Percentiles rank a stretch among this genome's conserved stretches.
These are phyloP conservation scores for Parnassius apollo DNA, from an alignment of 2,888 invertebrate species.

Conservation along the genomic window DNA sequence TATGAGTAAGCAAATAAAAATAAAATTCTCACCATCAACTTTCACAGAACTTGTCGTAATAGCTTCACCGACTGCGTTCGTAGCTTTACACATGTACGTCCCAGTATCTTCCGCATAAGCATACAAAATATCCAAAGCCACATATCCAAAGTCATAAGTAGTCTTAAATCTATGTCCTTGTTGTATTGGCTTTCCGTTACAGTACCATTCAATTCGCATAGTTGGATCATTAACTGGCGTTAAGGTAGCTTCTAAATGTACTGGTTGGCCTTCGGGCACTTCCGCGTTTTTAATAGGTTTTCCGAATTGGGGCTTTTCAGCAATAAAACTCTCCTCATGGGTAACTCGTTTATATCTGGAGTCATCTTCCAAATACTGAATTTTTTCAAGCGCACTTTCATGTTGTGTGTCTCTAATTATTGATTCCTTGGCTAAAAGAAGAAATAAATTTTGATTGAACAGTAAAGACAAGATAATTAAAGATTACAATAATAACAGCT, in stretches of 20 bases:
- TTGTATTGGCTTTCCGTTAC: slow-evolving; percentile 95
- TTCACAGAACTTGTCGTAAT: slow-evolving; percentile 94
- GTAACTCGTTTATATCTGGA: slow-evolving; percentile 87
- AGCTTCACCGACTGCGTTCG: slow-evolving; percentile 97
- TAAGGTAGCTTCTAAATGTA: slow-evolving; percentile 96
- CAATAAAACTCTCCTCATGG: slow-evolving; percentile 87
- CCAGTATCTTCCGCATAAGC: slow-evolving; percentile 98
- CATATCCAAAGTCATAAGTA: slow-evolving; percentile 98
- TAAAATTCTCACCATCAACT: slow-evolving; percentile 86
- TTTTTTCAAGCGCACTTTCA: slow-evolving; percentile 94
- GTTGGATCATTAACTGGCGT: slow-evolving; percentile 99
- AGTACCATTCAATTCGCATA: slow-evolving; percentile 99
- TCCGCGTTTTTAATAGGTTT: slow-evolving; percentile 93
- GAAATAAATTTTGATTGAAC: slow-evolving; percentile 3
- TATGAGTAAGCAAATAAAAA: background rate
- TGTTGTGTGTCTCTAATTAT: slow-evolving; percentile 96
- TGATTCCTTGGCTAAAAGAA: slow-evolving; percentile 86
- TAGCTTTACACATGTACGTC: slow-evolving; percentile 97
- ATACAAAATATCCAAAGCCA: slow-evolving; percentile 97
- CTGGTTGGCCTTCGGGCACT: slow-evolving; percentile 91
- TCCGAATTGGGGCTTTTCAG: slow-evolving; percentile 94
- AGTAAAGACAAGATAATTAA: too few species aligned
- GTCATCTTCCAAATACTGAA: slow-evolving; percentile 94
- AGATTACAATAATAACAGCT: too few species aligned
- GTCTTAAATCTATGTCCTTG: slow-evolving; percentile 97